Conservation (phyloP, 2,888 invertebrate genomes). For the Heliothis peltigera region DNA sequence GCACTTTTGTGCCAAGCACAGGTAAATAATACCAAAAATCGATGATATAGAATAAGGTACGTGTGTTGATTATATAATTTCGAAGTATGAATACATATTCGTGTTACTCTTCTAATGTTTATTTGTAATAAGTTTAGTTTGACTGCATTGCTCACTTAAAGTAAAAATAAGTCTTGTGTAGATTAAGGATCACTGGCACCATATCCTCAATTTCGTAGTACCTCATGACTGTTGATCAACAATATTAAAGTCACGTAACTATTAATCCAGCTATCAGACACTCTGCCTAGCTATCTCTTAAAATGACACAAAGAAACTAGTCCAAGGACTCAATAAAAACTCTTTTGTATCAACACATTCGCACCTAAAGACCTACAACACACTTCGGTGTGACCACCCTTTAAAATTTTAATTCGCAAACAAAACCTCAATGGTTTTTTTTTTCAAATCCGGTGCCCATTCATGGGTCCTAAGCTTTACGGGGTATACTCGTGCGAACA, state of each 20-base stretch:
- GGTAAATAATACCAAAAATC: slow-evolving; percentile 28
- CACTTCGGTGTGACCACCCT: slow-evolving; percentile 63
- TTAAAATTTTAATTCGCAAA: slow-evolving; percentile 68
- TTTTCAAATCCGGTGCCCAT: slow-evolving; percentile 70
- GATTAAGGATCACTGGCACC: too few relatives aligned
- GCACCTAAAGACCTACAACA: slow-evolving; percentile 42
- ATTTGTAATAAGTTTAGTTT: too few relatives aligned
- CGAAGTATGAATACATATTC: too few relatives aligned
- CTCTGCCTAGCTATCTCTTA: slow-evolving; percentile 16
- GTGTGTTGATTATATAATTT: slow-evolving; percentile 23
- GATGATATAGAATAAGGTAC: slow-evolving; percentile 13
- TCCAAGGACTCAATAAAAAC: slow-evolving; percentile 23
- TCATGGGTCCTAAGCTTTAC: slow-evolving; percentile 59
- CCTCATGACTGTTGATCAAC: too few relatives aligned
- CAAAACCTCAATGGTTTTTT: slow-evolving; percentile 66
- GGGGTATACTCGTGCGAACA: slow-evolving; percentile 49
- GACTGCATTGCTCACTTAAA: too few relatives aligned
- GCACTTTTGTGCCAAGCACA: slow-evolving; percentile 28
- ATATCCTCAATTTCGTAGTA: too few relatives aligned
- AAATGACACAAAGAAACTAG: slow-evolving; percentile 32
- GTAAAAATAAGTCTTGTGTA: too few relatives aligned
- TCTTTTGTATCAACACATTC: slow-evolving; percentile 22
- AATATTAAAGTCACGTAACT: slow-evolving; percentile 1
- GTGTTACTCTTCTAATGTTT: too few relatives aligned
- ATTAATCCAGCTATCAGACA: neutral